Conservation (phyloP, 1,140 invertebrate genomes). For the Manduca sexta region DNA sequence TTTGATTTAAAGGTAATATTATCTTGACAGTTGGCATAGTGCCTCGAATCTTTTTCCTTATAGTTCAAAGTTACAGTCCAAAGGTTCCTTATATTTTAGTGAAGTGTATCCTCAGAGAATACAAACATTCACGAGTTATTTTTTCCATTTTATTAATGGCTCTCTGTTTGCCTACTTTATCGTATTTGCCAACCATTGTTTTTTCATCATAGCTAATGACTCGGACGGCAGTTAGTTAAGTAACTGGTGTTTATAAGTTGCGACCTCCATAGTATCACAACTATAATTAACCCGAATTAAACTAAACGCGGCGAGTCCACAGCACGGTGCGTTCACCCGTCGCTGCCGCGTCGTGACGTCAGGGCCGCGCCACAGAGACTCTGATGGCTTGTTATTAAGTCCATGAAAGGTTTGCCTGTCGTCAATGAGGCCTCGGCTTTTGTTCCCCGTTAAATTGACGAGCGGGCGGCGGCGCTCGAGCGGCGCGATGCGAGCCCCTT, state of each 20-base stretch:
- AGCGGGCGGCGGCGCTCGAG: conserved; percentile 6
- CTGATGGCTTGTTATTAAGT: conserved; percentile 26
- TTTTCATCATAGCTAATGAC: too few species aligned
- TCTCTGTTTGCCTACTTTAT: too few species aligned
- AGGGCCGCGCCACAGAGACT: conserved; percentile 12
- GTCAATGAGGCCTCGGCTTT: conserved; percentile 17
- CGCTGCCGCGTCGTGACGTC: conserved; percentile 12
- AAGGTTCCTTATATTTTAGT: too few species aligned
- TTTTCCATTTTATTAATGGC: too few species aligned
- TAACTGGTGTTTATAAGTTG: neutral
- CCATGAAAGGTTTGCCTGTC: conserved; percentile 21
- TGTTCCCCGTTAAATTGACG: conserved; percentile 24
- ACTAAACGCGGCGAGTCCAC: conserved; percentile 14
- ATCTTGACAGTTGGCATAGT: too few species aligned
- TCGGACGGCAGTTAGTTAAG: neutral
- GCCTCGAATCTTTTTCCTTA: too few species aligned
- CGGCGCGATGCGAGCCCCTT: neutral
- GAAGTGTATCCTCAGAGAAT: too few species aligned
- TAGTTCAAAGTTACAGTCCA: too few species aligned
- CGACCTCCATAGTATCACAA: too few species aligned
- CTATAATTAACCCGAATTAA: conserved; percentile 35
- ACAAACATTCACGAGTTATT: too few species aligned
- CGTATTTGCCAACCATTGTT: too few species aligned
- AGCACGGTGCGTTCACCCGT: conserved; percentile 19
- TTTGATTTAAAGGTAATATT: too few species aligned